A percentile compares a stretch with the other conserved stretches of the same genome.
Evolutionary conservation across 1,140 invertebrate genomes (phyloP).

Genomic region (Conopomorpha cramerella): DNA sequence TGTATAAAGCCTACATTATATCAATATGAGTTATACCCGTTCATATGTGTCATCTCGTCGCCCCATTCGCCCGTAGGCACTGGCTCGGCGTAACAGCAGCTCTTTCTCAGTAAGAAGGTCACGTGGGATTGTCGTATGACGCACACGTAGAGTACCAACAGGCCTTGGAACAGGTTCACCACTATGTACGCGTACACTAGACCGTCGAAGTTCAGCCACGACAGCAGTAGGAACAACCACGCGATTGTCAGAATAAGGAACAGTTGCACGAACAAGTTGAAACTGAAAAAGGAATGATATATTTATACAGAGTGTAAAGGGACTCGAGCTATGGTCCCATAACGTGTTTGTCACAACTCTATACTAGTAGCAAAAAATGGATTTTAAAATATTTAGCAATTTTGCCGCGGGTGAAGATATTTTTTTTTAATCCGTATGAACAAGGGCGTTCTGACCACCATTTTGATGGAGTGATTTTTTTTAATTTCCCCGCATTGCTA

Average conservation of each 20-base stretch:
- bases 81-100: slow-evolving; percentile 74
- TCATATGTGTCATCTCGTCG: slow-evolving; percentile 84
- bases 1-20: too few relatives aligned
- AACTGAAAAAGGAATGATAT: slow-evolving; percentile 62
- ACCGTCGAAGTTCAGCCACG: slow-evolving; percentile 71
- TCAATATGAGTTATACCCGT: too few relatives aligned
- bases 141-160: slow-evolving; percentile 76
- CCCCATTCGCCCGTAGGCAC: slow-evolving; percentile 76
- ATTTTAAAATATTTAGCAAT: too few relatives aligned
- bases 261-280: slow-evolving; percentile 76
- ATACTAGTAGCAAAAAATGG: too few relatives aligned
- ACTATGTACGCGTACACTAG: slow-evolving; percentile 75
- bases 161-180: slow-evolving; percentile 72
- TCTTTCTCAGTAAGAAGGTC: slow-evolving; percentile 74
- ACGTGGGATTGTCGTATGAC: slow-evolving; percentile 77
- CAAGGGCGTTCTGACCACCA: too few relatives aligned
- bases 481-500: too few relatives aligned
- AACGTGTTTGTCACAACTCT: too few relatives aligned
- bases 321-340: too few relatives aligned
- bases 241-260: slow-evolving; percentile 72
- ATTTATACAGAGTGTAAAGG: too few relatives aligned
- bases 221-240: slow-evolving; percentile 76
- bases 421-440: too few relatives aligned
- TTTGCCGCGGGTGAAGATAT: too few relatives aligned
- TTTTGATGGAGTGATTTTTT: too few relatives aligned